Conservation (phyloP, 2,113 vertebrate species). For the Scalopus aquaticus region DNA sequence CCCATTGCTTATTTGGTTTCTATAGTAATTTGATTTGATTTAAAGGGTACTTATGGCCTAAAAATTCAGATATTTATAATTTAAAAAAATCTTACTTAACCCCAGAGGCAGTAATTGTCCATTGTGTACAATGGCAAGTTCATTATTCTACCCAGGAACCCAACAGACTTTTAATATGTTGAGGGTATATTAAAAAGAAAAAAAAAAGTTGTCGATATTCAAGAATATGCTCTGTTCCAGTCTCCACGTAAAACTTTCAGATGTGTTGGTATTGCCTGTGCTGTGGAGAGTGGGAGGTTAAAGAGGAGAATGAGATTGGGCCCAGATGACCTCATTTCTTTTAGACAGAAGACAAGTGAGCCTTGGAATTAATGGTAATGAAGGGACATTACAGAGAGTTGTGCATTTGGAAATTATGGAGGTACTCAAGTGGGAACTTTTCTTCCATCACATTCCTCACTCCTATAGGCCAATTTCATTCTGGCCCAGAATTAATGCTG, state of each 20-base stretch:
- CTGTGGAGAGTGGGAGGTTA: background rate
- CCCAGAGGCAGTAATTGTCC: background rate
- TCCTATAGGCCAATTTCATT: background rate
- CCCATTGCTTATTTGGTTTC: slow-evolving; percentile 36
- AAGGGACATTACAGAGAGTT: background rate
- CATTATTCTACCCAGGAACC: background rate
- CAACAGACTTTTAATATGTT: background rate
- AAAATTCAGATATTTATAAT: slow-evolving; percentile 13
- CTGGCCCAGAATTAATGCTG: background rate
- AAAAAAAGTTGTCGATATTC: background rate
- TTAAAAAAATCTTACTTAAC: slow-evolving; percentile 38
- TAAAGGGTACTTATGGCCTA: background rate
- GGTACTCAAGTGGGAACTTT: background rate
- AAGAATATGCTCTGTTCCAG: slow-evolving; percentile 21
- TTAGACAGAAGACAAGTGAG: background rate
- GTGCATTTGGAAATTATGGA: background rate
- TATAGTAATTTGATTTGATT: slow-evolving; percentile 27
- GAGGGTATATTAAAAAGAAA: background rate
- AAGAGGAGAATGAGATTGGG: background rate
- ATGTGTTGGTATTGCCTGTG: background rate
- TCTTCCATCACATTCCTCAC: background rate
- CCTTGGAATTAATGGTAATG: background rate
- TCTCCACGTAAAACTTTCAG: background rate
- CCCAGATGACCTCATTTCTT: background rate
- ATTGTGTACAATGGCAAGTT: slow-evolving; percentile 5